Evolutionary conservation across 2,113 vertebrate genomes (phyloP), one percentile per base, ranked within the genome.

Genomic region (Hyaena hyaena): DNA sequence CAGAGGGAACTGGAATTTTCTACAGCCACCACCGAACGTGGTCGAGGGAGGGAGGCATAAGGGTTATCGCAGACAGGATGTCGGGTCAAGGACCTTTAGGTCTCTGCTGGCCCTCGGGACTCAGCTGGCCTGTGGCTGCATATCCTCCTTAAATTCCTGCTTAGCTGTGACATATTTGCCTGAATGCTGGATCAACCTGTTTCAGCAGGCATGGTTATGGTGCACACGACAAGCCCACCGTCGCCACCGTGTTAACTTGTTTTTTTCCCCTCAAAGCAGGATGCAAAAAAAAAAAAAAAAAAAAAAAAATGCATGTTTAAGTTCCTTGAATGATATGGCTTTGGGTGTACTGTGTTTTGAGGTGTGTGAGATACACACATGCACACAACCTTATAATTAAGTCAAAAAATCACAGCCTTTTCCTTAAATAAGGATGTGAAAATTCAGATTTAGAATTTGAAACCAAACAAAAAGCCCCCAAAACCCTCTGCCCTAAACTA

Each of bases 381-480:
- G 73, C 1, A 77, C 35, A 77, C 8, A 35, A 66, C 24, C 89
- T 53, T 55, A 39, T 28, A 71, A 61, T 58, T 39, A 66, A 76
- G 23, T 61, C 8, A 61, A 61, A 61, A 61, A 61, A 61, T 82
- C 86, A 68, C 14, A 96, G 69, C 53, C 48, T 90, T 79, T 55
- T 68, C 35, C 74, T 92, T 74, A 93, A 84, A 79, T 50, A 87
- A 90, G 65, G 39, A 65, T 33, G 50, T 81, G 24, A 90, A 96
- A 33, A 71, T 84, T 76, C 50, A 83, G 48, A 17, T 85, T 92
- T 65, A 48, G 24, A 90, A 73, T 43, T 45, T 16, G 83, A 53
- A 82, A 73, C 92, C n/a, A 71, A 48, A 81, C 5, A 61, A 39
- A 39, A 39, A 39, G 2, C 19, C 82, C 31, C 39, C 39, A 3